Evolutionary conservation across 2,888 invertebrate genomes (phyloP).

Genomic region (Dione juno): DNA sequence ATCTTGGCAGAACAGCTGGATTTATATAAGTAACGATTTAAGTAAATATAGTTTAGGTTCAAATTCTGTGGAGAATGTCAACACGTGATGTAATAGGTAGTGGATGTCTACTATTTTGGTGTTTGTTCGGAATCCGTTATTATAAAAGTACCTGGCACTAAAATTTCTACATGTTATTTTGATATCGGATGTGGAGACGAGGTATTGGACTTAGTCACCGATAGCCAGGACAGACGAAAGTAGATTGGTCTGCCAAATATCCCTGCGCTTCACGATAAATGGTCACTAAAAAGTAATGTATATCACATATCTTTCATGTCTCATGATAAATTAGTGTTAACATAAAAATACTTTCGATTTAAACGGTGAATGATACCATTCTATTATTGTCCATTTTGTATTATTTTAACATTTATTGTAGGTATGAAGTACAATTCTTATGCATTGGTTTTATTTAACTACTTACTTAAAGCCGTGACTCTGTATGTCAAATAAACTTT

Average conservation of each 20-base stretch:
- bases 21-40: constrained; percentile 60
- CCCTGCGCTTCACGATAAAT: constrained; percentile 26
- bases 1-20: constrained; percentile 68
- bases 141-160: constrained; percentile 54
- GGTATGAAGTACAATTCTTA: not conserved
- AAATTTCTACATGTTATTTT: constrained; percentile 48
- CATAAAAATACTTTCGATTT: constrained; percentile 16
- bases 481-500: no score
- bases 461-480: not conserved
- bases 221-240: constrained; percentile 11
- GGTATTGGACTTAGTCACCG: constrained; percentile 38
- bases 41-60: constrained; percentile 62
- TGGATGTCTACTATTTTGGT: constrained; percentile 71
- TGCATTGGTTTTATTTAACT: not conserved
- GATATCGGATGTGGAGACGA: constrained; percentile 36
- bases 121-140: constrained; percentile 64
- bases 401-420: not conserved
- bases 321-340: constrained; percentile 2
- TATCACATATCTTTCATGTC: constrained; percentile 18
- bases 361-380: not conserved
- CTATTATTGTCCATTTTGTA: not conserved
- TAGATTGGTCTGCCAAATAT: constrained; percentile 35
- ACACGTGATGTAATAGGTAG: constrained; percentile 69
- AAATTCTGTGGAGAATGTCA: constrained; percentile 64
- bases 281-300: constrained; percentile 24